Percentiles rank a stretch among this genome's conserved stretches.
Conservation (phyloP, 2,797 vertebrate species). For the Schizothorax lantsangensis region DNA sequence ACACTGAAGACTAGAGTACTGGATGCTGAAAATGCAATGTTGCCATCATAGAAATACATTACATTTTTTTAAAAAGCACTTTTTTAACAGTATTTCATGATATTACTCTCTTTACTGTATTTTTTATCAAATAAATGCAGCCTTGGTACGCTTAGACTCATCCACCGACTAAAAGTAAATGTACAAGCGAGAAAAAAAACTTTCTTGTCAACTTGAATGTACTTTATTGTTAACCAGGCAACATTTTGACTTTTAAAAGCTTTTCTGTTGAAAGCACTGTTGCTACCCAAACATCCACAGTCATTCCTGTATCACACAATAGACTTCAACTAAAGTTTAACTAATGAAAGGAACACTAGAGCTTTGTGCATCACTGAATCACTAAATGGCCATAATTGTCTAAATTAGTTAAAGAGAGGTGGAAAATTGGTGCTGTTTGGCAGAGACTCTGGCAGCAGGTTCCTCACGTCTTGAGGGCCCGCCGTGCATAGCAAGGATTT, state of each 20-base stretch:
- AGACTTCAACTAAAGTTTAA: constrained; percentile 64
- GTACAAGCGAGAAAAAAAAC: background rate
- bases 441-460: constrained; percentile 67
- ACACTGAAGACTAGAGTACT: background rate
- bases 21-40: background rate
- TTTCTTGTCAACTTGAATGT: background rate
- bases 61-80: background rate
- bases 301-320: constrained; percentile 24
- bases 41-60: background rate
- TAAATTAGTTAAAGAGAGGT: constrained; percentile 71
- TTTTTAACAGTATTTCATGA: background rate
- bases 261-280: constrained; percentile 13
- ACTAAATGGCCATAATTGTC: constrained; percentile 72
- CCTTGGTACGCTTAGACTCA: background rate
- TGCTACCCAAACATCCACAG: constrained; percentile 18
- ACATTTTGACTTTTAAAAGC: background rate
- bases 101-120: background rate
- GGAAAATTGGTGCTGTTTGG: constrained; percentile 70
- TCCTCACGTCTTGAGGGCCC: constrained; percentile 62
- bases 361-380: constrained; percentile 69
- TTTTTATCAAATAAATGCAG: background rate
- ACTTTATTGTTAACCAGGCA: background rate
- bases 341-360: constrained; percentile 67
- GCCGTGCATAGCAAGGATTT: constrained; percentile 57
- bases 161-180: background rate